Evolutionary conservation across 2,888 invertebrate species (phyloP).

Genomic region (Campoplex capitator): DNA sequence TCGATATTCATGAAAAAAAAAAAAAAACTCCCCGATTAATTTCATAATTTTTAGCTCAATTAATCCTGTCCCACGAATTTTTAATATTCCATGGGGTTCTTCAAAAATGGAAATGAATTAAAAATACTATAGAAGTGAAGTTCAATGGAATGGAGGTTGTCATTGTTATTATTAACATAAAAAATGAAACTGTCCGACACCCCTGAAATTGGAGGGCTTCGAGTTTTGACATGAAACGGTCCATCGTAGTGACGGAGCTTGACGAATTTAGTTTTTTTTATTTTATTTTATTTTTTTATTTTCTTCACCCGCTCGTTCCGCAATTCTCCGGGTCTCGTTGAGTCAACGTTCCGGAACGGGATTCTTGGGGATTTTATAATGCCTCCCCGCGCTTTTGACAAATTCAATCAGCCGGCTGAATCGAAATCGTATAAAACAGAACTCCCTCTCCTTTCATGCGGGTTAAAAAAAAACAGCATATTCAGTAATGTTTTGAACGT

Average conservation of each 20-base stretch:
- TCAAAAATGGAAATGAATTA: not conserved
- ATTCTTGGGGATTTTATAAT: slow-evolving; percentile 49
- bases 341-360: slow-evolving; percentile 53
- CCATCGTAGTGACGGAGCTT: slow-evolving; percentile 61
- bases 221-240: slow-evolving; percentile 34
- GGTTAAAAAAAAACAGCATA: not conserved
- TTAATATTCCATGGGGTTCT: no score
- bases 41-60: no score
- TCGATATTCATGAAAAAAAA: not conserved
- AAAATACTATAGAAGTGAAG: not conserved
- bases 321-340: slow-evolving; percentile 19
- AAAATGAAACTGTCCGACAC: slow-evolving; percentile 8
- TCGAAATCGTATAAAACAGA: slow-evolving; percentile 31
- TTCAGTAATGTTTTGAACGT: not conserved
- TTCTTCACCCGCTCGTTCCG: not conserved
- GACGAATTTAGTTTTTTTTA: slow-evolving; percentile 64
- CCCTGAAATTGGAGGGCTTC: slow-evolving; percentile 7
- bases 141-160: not conserved
- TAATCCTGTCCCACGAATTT: no score
- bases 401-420: slow-evolving; percentile 43
- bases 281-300: slow-evolving; percentile 53
- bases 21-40: no score
- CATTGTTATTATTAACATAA: not conserved
- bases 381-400: slow-evolving; percentile 48
- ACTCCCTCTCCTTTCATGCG: not conserved